Evolutionary conservation across 2,113 vertebrate genomes (phyloP), one percentile per base, ranked within the genome.

Genomic region (Mystacornis crossleyi): DNA sequence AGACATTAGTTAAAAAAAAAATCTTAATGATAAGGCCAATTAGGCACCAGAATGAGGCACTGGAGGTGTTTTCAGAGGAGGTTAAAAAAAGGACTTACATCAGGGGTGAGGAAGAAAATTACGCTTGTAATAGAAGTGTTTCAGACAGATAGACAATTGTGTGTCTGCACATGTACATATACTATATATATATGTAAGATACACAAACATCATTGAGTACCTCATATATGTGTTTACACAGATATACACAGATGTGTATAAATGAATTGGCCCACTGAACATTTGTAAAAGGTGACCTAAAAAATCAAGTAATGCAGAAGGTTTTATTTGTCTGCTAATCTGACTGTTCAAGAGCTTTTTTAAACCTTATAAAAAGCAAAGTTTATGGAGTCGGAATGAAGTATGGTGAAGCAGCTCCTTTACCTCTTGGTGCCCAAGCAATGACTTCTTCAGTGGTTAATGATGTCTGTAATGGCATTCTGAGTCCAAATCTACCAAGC

Each of bases 1-100:
- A 96, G 70, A 82, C 81, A 90, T 95, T 97, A 91, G 81, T 94
- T 90, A 8, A 87, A 96, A 95, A 95, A 93, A 95, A 86, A 79
- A 72, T 61, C 70, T 90, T 94, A 92, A 95, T 93, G 92, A 93
- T 93, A 96, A 92, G 93, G 84, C 90, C 47, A 96, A 90, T 95
- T 93, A 94, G 87, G 87, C 71, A 92, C 54, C n/a, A 81, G 91
- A 96, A 95, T 81, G 81, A 96, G 79, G 40, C 93, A 83, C 87
- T 48, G 67, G 93, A 93, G 71, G 73, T 96, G 73, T 88, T 94
- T 94, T 92, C 58, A 90, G 51, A 92, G 62, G 61, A 94, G 58
- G 29, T 77, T 96, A 61, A 80, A 50, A 93, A 81, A 94, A 84
- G 18, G 36, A 40, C 47, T 94, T 90, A n/a, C 28, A 55, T 77